Evolutionary conservation across 2,113 vertebrate species (phyloP).

Genomic region (Aegypius monachus): DNA sequence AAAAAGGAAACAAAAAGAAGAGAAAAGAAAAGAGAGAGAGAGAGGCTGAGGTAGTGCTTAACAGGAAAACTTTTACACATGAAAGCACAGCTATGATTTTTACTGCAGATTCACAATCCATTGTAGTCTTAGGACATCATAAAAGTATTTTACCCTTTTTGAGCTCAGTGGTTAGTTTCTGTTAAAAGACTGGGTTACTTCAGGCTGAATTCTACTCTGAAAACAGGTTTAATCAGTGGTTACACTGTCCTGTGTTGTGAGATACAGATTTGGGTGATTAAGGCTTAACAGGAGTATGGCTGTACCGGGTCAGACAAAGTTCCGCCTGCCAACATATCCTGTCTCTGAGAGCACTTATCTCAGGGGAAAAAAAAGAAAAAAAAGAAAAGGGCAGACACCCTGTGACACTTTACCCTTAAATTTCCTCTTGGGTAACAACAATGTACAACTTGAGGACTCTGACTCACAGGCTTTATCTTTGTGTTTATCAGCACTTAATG

Average conservation of each 20-base stretch:
- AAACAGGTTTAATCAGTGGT: slow-evolving; percentile 4
- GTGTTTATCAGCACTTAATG: neutral
- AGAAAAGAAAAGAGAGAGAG: neutral
- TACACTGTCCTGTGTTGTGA: neutral
- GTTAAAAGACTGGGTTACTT: slow-evolving; percentile 3
- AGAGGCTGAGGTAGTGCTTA: neutral
- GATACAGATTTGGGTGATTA: slow-evolving; percentile 13
- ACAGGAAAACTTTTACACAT: slow-evolving; percentile 9
- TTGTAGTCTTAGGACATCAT: slow-evolving; percentile 4
- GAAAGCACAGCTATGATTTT: slow-evolving; percentile 38
- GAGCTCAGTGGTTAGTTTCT: slow-evolving; percentile 12
- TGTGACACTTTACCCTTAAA: neutral
- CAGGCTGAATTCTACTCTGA: neutral
- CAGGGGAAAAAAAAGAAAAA: neutral
- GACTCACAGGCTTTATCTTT: neutral
- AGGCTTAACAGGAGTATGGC: neutral
- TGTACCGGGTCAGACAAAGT: neutral
- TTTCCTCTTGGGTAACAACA: neutral
- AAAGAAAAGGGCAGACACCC: neutral
- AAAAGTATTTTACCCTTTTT: neutral
- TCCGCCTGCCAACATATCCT: neutral
- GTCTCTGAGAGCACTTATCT: neutral
- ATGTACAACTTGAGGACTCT: neutral
- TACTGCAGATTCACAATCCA: neutral
- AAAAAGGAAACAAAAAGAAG: neutral